Conservation (phyloP, 2,797 vertebrate genomes). For the Rhinogobio ventralis region DNA sequence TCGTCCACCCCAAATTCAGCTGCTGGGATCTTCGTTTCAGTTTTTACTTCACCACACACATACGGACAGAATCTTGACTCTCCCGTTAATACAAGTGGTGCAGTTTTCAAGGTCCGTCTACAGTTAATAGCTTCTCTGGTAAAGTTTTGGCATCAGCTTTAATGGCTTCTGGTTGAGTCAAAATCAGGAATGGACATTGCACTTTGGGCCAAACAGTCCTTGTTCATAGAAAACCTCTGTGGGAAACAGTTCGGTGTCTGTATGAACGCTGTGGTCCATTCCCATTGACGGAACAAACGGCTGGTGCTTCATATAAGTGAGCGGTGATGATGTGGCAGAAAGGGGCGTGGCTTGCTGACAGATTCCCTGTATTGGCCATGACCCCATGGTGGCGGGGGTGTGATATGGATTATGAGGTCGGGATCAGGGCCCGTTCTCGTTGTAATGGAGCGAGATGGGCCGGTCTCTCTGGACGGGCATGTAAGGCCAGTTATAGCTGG, state of each 20-base stretch:
- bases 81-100: constrained; percentile 73
- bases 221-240: constrained; percentile 51
- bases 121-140: constrained; percentile 48
- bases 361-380: constrained; percentile 51
- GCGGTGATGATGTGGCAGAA: constrained; percentile 53
- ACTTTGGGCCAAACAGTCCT: constrained; percentile 67
- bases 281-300: constrained; percentile 24
- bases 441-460: constrained; percentile 82
- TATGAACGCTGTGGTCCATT: constrained; percentile 41
- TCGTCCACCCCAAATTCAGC: constrained; percentile 68
- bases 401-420: constrained; percentile 34
- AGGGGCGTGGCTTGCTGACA: constrained; percentile 40
- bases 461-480: constrained; percentile 80
- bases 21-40: constrained; percentile 66
- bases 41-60: constrained; percentile 71
- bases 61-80: constrained; percentile 73
- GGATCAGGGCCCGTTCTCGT: constrained; percentile 81
- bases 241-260: constrained; percentile 7
- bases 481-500: constrained; percentile 89
- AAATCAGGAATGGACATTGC: constrained; percentile 64
- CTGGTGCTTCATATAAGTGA: constrained; percentile 54
- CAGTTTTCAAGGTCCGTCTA: constrained; percentile 68
- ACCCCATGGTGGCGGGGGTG: constrained; percentile 56
- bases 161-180: constrained; percentile 79
- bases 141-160: constrained; percentile 78